Evolutionary conservation across 2,113 vertebrate genomes (phyloP).

Genomic region (Cololabis saira): DNA sequence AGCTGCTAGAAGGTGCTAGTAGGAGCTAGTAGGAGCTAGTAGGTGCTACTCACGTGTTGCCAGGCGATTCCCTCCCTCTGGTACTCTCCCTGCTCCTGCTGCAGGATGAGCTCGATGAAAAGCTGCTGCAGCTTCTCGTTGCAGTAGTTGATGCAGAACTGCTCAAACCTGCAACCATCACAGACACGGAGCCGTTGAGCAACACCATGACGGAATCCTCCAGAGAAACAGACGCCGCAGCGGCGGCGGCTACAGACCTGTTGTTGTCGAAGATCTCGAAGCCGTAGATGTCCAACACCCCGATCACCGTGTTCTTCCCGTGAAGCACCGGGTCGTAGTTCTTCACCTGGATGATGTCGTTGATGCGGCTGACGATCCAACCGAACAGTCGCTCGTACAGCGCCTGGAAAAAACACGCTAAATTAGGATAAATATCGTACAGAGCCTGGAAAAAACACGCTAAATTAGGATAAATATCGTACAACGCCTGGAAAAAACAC

Average conservation of each 20-base stretch:
- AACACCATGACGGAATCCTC: background rate
- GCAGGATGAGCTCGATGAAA: conserved; percentile 92
- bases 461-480: no score
- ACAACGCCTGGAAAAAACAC: no score
- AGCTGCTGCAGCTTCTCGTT: conserved; percentile 95
- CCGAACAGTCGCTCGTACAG: conserved; percentile 93
- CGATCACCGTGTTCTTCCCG: conserved; percentile 94
- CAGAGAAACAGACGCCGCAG: background rate
- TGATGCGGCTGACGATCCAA: conserved; percentile 92
- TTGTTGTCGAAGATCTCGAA: conserved; percentile 96
- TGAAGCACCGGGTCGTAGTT: conserved; percentile 86
- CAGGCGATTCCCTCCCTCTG: conserved; percentile 90
- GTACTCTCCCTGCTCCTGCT: conserved; percentile 92
- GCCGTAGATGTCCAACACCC: conserved; percentile 94
- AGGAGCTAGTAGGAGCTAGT: no score
- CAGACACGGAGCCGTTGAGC: conserved; percentile 19
- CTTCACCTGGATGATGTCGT: conserved; percentile 86
- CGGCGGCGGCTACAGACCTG: conserved; percentile 78
- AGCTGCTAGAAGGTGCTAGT: no score
- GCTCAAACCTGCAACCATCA: conserved; percentile 85
- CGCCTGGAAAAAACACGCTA: conserved; percentile 82
- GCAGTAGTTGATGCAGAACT: conserved; percentile 95
- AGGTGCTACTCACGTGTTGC: conserved; percentile 90
- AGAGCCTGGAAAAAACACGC: no score
- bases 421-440: no score